A percentile compares a stretch with the other conserved stretches of the same genome.
These are phyloP conservation scores for Trichogramma pretiosum DNA, from an alignment of 1,140 invertebrate genomes.

Conservation along the genomic window DNA sequence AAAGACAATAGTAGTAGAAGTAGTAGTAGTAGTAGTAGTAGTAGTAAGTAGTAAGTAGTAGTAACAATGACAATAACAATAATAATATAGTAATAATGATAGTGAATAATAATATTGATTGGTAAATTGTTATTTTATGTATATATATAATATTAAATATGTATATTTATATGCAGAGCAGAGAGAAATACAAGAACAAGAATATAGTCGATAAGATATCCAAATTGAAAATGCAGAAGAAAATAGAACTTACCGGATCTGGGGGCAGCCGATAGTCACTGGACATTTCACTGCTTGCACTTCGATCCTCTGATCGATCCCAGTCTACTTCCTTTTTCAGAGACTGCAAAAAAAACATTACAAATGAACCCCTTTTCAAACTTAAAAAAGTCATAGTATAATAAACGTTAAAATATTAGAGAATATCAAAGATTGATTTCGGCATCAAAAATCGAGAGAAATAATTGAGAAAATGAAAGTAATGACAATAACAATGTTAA, in stretches of 20 bases:
- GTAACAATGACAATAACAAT: conserved; percentile 8
- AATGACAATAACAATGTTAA: too few species aligned
- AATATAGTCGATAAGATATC: conserved; percentile 37
- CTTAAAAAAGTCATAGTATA: too few species aligned
- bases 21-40: too few species aligned
- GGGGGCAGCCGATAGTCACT: conserved; percentile 69
- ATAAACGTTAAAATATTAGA: too few species aligned
- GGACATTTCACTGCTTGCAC: conserved; percentile 61
- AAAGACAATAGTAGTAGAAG: conserved; percentile 36
- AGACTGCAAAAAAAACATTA: conserved; percentile 57
- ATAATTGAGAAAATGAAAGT: too few species aligned
- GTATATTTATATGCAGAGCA: conserved; percentile 40
- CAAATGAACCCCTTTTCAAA: too few species aligned
- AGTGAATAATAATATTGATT: conserved; percentile 19
- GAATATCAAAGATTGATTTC: too few species aligned
- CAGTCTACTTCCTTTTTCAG: conserved; percentile 82
- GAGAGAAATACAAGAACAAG: conserved; percentile 38
- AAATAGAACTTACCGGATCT: conserved; percentile 64
- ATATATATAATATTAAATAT: conserved; percentile 29
- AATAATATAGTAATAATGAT: conserved; percentile 14
- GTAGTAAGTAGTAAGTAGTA: too few species aligned
- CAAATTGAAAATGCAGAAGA: conserved; percentile 26
- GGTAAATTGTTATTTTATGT: conserved; percentile 18
- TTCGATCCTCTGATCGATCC: conserved; percentile 68
- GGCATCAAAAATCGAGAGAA: too few species aligned